phyloP scores from a whole-genome alignment of 2,113 vertebrate species.

The Petrocephalus zakoni region DNA sequence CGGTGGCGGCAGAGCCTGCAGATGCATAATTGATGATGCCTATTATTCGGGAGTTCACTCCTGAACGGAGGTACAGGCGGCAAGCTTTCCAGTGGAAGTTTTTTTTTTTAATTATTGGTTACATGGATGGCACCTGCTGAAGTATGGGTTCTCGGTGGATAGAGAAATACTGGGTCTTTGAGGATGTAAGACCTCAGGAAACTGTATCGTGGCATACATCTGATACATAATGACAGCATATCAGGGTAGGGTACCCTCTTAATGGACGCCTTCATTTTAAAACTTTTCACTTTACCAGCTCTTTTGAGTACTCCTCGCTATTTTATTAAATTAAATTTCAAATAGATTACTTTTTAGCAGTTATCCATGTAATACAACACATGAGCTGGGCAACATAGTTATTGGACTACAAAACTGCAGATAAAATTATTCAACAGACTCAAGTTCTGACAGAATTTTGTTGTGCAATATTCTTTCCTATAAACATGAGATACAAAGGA shows the following conservation, averaged over 20 bases:
- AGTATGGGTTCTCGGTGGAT: background rate
- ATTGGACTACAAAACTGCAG: background rate
- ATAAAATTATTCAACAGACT: background rate
- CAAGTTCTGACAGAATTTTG: background rate
- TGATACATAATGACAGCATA: background rate
- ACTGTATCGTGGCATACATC: background rate
- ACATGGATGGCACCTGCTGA: background rate
- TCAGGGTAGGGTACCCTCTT: background rate
- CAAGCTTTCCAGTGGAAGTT: conserved; percentile 28
- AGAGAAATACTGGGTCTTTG: too few relatives aligned
- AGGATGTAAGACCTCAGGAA: background rate
- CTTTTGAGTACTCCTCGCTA: background rate
- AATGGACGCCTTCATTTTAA: background rate
- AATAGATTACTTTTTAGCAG: background rate
- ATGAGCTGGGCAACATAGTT: background rate
- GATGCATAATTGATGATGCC: conserved; percentile 65
- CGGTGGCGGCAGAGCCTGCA: conserved; percentile 24
- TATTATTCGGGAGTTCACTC: conserved; percentile 54
- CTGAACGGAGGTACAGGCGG: conserved; percentile 25
- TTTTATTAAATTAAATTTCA: background rate
- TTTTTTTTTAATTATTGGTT: too few relatives aligned
- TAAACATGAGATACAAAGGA: background rate
- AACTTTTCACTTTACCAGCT: background rate
- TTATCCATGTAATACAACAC: background rate
- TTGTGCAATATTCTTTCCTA: background rate